Conservation (phyloP, 2,797 vertebrate species). For the Ibycter americanus region DNA sequence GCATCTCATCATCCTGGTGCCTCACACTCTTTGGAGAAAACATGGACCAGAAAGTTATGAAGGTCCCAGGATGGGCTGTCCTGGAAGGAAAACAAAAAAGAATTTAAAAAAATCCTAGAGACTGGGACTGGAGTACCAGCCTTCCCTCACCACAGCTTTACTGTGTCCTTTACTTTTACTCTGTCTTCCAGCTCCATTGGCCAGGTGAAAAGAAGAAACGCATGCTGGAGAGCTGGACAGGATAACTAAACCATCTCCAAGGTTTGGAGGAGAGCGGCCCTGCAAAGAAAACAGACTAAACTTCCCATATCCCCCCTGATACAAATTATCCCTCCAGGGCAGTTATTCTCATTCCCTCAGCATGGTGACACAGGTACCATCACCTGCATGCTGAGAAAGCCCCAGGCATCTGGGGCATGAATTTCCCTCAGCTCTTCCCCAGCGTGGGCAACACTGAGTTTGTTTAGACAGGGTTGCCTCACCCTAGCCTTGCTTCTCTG, state of each 20-base stretch:
- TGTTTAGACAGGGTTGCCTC: not conserved
- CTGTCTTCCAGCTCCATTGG: not conserved
- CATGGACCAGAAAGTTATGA: not conserved
- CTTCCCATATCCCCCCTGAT: not conserved
- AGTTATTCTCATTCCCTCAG: not conserved
- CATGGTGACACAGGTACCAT: not conserved
- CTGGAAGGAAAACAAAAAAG: not conserved
- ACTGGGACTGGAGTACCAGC: not conserved
- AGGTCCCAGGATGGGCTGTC: not conserved
- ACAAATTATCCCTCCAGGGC: not conserved
- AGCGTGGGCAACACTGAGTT: not conserved
- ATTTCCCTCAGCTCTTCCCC: not conserved
- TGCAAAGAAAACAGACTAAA: not conserved
- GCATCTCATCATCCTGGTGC: not conserved
- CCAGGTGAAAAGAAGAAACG: accelerated
- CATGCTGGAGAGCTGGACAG: not conserved
- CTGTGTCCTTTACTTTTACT: not conserved
- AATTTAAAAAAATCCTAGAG: not conserved
- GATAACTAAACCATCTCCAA: not conserved
- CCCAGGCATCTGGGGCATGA: not conserved
- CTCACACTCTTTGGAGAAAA: not conserved
- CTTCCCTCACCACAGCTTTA: not conserved
- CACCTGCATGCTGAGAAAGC: not conserved
- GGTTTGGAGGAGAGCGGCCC: not conserved
- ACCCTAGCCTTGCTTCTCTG: not conserved